These are phyloP conservation scores for Parasteatoda tepidariorum DNA, from an alignment of 1,140 invertebrate genomes.

Conservation along the genomic window DNA sequence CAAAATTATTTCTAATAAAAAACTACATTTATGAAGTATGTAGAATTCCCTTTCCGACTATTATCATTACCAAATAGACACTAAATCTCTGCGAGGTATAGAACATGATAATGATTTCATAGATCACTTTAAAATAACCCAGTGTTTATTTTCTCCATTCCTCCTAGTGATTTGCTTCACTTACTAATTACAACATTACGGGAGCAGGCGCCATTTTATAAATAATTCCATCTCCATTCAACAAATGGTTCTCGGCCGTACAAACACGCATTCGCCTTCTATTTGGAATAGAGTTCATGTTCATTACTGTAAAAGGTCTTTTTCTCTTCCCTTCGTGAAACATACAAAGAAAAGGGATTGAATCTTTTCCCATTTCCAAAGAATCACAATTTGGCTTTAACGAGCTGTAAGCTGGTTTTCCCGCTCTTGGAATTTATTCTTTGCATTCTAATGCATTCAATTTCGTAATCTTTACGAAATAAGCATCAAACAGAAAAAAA, in stretches of 20 bases:
- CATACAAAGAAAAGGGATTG: slow-evolving; percentile 1
- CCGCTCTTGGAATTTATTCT: too few species aligned
- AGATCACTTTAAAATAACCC: slow-evolving; percentile 51
- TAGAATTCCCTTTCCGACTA: neutral
- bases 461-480: too few species aligned
- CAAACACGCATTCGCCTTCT: neutral
- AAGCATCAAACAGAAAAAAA: too few species aligned
- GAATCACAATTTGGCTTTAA: slow-evolving; percentile 46
- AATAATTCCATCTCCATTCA: slow-evolving; percentile 24
- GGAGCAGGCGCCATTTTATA: slow-evolving; percentile 21
- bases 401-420: slow-evolving; percentile 9
- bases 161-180: slow-evolving; percentile 24
- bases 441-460: too few species aligned
- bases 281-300: slow-evolving; percentile 3
- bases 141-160: slow-evolving; percentile 8
- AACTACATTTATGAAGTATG: slow-evolving; percentile 39
- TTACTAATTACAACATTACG: slow-evolving; percentile 41
- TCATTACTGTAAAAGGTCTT: slow-evolving; percentile 17
- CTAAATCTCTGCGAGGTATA: neutral
- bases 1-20: too few species aligned
- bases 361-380: too few species aligned
- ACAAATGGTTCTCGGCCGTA: neutral
- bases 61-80: slow-evolving; percentile 6
- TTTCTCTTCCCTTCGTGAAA: slow-evolving; percentile 1
- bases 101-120: slow-evolving; percentile 16